phyloP scores from a whole-genome alignment of 2,797 vertebrate genomes.

The Pangasius djambal region DNA sequence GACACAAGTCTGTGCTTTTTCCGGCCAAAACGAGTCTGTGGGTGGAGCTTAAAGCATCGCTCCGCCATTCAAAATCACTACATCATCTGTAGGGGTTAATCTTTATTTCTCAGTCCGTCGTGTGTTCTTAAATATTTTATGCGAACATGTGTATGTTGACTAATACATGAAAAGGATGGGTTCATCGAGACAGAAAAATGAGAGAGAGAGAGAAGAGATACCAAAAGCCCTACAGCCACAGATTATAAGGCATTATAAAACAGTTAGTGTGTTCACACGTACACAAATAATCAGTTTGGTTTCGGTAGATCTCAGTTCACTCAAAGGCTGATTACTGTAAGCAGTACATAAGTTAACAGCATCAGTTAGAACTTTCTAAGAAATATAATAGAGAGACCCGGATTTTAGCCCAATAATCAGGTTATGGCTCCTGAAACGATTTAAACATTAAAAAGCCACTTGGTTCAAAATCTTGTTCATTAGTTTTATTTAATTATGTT shows the following conservation, averaged over 20 bases:
- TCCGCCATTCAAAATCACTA: background rate
- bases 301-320: too few relatives aligned
- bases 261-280: background rate
- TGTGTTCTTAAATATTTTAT: background rate
- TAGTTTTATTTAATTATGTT: conserved; percentile 11
- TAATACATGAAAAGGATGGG: background rate
- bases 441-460: background rate
- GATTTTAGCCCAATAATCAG: too few relatives aligned
- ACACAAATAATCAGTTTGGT: background rate
- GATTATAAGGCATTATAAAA: background rate
- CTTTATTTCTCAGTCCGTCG: background rate
- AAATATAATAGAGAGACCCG: background rate
- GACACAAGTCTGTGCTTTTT: background rate
- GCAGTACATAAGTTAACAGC: background rate
- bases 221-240: background rate
- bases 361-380: background rate
- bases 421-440: background rate
- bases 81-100: background rate
- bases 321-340: too few relatives aligned
- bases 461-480: background rate
- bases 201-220: background rate
- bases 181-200: background rate
- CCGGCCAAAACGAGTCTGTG: background rate
- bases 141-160: background rate
- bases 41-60: background rate